Conservation (phyloP, 2,888 invertebrate genomes). For the Teinopalpus imperialis region DNA sequence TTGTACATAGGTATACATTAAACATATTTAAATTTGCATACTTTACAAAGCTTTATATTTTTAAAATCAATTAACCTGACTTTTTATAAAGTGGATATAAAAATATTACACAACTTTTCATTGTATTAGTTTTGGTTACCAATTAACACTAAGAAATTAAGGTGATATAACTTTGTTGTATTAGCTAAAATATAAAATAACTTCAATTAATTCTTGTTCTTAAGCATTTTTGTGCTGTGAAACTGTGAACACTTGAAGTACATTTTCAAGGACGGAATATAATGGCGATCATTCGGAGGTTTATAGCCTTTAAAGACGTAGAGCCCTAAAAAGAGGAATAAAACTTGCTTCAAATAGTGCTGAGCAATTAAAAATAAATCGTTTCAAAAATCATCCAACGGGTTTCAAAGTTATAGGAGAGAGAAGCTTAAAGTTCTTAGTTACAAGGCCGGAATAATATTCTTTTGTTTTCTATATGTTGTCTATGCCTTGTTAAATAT, state of each 20-base stretch:
- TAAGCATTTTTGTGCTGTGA: not conserved
- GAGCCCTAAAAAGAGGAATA: slow-evolving; percentile 27
- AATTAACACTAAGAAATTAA: too few species aligned
- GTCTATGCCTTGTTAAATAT: too few species aligned
- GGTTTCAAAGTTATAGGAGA: slow-evolving; percentile 9
- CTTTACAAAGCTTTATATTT: too few species aligned
- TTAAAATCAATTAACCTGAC: too few species aligned
- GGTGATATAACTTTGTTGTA: too few species aligned
- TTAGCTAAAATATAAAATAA: too few species aligned
- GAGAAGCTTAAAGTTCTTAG: slow-evolving; percentile 1
- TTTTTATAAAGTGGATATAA: too few species aligned
- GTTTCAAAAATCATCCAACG: slow-evolving; percentile 21
- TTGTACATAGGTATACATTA: too few species aligned
- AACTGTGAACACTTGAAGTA: slow-evolving; percentile 15
- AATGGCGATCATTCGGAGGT: slow-evolving; percentile 23
- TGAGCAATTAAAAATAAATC: slow-evolving; percentile 28
- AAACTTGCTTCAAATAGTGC: slow-evolving; percentile 26
- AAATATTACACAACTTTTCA: too few species aligned
- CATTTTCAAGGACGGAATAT: slow-evolving; percentile 14
- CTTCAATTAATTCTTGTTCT: not conserved
- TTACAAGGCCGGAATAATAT: not conserved
- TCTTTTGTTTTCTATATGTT: too few species aligned
- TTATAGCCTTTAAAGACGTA: slow-evolving; percentile 26
- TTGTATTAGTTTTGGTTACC: too few species aligned
- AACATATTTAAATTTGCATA: too few species aligned